phyloP scores from a whole-genome alignment of 2,113 vertebrate genomes.

The Oxyura jamaicensis region DNA sequence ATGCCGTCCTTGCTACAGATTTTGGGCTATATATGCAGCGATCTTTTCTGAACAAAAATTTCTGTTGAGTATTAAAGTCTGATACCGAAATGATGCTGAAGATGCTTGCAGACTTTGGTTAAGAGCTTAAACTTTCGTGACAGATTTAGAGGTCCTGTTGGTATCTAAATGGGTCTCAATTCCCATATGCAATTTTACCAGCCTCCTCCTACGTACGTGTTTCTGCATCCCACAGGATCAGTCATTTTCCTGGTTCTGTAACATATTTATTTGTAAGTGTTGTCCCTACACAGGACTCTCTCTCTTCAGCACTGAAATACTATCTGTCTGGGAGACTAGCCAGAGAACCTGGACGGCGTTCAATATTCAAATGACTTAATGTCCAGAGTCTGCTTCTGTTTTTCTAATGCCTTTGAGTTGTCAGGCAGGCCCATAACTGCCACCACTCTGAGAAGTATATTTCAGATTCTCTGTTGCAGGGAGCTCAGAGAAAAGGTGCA shows the following conservation, averaged over 20 bases:
- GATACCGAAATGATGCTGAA: background rate
- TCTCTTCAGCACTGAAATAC: background rate
- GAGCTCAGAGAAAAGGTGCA: background rate
- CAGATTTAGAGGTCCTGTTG: background rate
- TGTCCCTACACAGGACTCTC: background rate
- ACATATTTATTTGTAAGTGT: background rate
- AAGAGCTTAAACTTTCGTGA: background rate
- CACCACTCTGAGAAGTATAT: background rate
- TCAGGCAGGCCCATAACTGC: background rate
- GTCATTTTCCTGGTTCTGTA: background rate
- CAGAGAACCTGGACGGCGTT: background rate
- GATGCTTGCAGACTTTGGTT: background rate
- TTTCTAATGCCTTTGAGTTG: background rate
- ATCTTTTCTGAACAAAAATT: background rate
- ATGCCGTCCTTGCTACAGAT: background rate
- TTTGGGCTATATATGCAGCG: background rate
- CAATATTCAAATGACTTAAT: background rate
- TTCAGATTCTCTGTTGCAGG: background rate
- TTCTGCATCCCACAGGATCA: background rate
- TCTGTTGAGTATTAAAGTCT: background rate
- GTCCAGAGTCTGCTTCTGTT: background rate
- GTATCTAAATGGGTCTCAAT: background rate
- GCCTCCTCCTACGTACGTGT: background rate
- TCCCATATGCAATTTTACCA: background rate
- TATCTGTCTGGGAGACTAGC: background rate